Conservation (phyloP, 2,797 vertebrate genomes). For the Macropodus opercularis region DNA sequence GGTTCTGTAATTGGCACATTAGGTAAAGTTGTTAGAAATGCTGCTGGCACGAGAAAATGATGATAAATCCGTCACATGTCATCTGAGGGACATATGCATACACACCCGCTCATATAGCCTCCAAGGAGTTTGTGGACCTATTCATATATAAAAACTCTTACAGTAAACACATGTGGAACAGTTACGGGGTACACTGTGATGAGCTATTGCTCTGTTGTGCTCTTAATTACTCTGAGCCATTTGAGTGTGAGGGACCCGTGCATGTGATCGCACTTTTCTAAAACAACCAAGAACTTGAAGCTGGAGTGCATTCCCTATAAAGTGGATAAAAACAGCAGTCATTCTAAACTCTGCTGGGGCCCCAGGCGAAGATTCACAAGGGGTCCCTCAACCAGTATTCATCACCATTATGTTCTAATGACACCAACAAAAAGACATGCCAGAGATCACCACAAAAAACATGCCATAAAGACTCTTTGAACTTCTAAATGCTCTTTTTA, state of each 20-base stretch:
- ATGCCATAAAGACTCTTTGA: too few species aligned
- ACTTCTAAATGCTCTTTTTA: too few species aligned
- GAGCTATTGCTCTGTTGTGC: not conserved
- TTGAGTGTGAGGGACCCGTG: not conserved
- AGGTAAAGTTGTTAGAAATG: slow-evolving; percentile 25
- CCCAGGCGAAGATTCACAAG: too few species aligned
- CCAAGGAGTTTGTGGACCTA: not conserved
- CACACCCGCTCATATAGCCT: not conserved
- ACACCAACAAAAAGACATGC: too few species aligned
- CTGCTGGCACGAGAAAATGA: slow-evolving; percentile 2
- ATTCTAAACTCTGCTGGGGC: too few species aligned
- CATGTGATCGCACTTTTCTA: slow-evolving; percentile 1
- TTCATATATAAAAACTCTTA: not conserved
- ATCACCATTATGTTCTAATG: too few species aligned
- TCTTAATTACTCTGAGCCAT: too few species aligned
- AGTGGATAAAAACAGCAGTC: not conserved
- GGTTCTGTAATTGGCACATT: slow-evolving; percentile 30
- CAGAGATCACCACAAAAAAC: too few species aligned
- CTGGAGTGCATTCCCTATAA: not conserved
- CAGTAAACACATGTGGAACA: not conserved
- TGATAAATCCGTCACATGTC: slow-evolving; percentile 23
- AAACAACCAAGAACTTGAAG: not conserved
- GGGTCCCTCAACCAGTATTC: too few species aligned
- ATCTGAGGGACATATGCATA: slow-evolving; percentile 1
- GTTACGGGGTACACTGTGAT: not conserved